These are phyloP conservation scores for Sminthurides bifidus DNA, from an alignment of 1,140 invertebrate genomes.

Conservation along the genomic window DNA sequence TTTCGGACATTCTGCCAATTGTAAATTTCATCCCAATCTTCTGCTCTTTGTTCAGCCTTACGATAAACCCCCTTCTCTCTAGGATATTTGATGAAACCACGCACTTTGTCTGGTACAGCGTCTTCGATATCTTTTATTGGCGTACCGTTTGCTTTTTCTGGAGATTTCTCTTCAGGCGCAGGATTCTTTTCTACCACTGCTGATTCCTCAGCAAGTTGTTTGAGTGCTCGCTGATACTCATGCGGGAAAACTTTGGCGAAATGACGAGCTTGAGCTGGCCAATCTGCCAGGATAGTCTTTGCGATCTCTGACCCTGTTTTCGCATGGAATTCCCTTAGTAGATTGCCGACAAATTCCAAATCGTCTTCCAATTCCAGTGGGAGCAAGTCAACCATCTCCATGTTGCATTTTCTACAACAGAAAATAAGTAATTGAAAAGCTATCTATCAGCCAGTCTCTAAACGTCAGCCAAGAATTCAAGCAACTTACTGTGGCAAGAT, in stretches of 20 bases:
- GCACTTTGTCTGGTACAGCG: conserved; percentile 57
- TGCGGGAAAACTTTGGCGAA: conserved; percentile 96
- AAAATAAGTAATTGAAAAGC: conserved; percentile 11
- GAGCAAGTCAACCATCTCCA: conserved; percentile 77
- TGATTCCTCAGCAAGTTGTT: conserved; percentile 53
- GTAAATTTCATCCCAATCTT: conserved; percentile 97
- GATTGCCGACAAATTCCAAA: conserved; percentile 58
- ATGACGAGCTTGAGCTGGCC: conserved; percentile 61
- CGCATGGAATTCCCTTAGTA: conserved; percentile 75
- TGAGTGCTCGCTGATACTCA: conserved; percentile 85
- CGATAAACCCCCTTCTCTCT: conserved; percentile 76
- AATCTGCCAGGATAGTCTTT: conserved; percentile 61
- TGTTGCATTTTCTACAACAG: conserved; percentile 65
- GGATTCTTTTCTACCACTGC: conserved; percentile 35
- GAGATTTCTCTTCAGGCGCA: conserved; percentile 31
- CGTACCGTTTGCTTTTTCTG: conserved; percentile 38
- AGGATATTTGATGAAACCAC: conserved; percentile 92
- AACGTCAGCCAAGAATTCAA: background rate
- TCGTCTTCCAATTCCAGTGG: conserved; percentile 68
- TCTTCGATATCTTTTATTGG: conserved; percentile 77
- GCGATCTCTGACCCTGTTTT: conserved; percentile 85
- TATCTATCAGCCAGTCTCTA: background rate
- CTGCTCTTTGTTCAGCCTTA: conserved; percentile 62
- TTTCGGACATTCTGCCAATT: conserved; percentile 74
- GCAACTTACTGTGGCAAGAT: conserved; percentile 13